phyloP scores from a whole-genome alignment of 1,140 invertebrate genomes.

The Ladona fulva region DNA sequence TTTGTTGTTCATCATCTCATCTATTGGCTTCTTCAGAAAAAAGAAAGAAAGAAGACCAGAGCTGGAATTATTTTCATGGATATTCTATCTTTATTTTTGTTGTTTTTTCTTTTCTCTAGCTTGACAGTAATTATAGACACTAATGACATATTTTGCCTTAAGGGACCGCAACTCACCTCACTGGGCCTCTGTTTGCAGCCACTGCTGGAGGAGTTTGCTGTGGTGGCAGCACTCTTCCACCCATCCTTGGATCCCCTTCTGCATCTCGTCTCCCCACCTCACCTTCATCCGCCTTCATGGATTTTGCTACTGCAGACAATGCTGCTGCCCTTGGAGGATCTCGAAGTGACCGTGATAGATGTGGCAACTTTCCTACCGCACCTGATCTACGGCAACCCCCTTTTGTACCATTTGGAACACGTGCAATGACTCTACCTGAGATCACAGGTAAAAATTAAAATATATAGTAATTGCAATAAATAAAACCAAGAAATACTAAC shows the following conservation, averaged over 20 bases:
- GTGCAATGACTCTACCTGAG: constrained; percentile 68
- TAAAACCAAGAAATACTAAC: no score
- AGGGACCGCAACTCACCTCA: constrained; percentile 40
- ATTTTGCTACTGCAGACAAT: not conserved
- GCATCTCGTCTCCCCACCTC: constrained; percentile 35
- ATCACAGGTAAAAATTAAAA: constrained; percentile 30
- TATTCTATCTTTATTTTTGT: no score
- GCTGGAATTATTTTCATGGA: no score
- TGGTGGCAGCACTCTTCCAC: constrained; percentile 38
- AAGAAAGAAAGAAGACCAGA: no score
- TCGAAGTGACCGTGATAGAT: constrained; percentile 15
- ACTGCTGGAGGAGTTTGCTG: not conserved
- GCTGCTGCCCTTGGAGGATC: not conserved
- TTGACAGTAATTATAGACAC: no score
- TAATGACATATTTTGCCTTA: no score
- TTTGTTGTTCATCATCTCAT: no score
- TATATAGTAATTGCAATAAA: no score
- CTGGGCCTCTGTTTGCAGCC: constrained; percentile 42
- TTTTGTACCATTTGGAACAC: constrained; percentile 54
- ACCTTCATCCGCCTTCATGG: constrained; percentile 31
- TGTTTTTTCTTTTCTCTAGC: no score
- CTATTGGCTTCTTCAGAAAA: no score
- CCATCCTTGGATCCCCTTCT: constrained; percentile 48
- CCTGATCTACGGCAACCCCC: constrained; percentile 45
- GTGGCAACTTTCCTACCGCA: constrained; percentile 20